These are phyloP conservation scores for Etheostoma perlongum DNA, from an alignment of 2,797 vertebrate genomes.

Conservation along the genomic window DNA sequence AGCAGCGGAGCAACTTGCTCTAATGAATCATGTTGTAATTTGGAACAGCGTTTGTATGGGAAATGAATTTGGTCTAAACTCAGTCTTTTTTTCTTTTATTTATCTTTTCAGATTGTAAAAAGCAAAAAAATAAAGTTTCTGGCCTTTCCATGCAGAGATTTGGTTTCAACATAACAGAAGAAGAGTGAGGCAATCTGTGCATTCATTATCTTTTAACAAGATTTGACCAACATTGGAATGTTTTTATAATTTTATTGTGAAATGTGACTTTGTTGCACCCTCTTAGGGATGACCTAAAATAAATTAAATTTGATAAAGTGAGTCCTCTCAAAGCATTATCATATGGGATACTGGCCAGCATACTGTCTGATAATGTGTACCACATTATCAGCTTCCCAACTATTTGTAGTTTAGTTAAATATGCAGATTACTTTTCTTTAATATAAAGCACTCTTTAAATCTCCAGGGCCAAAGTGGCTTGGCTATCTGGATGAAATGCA, in stretches of 20 bases:
- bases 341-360: conserved; percentile 20
- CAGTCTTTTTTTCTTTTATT: conserved; percentile 20
- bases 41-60: conserved; percentile 34
- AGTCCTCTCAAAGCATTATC: conserved; percentile 12
- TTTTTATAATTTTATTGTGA: conserved; percentile 19
- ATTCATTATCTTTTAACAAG: conserved; percentile 32
- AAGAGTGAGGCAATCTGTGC: conserved; percentile 32
- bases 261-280: conserved; percentile 5
- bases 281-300: conserved; percentile 17
- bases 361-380: neutral
- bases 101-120: conserved; percentile 55
- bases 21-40: conserved; percentile 31
- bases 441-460: neutral
- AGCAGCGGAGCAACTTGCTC: conserved; percentile 29
- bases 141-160: conserved; percentile 13
- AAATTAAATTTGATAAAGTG: conserved; percentile 11
- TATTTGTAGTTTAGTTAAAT: conserved; percentile 21
- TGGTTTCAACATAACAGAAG: conserved; percentile 34
- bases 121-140: conserved; percentile 20
- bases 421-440: neutral
- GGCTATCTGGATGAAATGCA: neutral
- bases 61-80: conserved; percentile 26
- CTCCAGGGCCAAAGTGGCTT: neutral
- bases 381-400: conserved; percentile 1
- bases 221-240: neutral